A percentile compares a stretch with the other conserved stretches of the same genome.
Conservation (phyloP, 2,888 invertebrate genomes). For the Cosmia trapezina region DNA sequence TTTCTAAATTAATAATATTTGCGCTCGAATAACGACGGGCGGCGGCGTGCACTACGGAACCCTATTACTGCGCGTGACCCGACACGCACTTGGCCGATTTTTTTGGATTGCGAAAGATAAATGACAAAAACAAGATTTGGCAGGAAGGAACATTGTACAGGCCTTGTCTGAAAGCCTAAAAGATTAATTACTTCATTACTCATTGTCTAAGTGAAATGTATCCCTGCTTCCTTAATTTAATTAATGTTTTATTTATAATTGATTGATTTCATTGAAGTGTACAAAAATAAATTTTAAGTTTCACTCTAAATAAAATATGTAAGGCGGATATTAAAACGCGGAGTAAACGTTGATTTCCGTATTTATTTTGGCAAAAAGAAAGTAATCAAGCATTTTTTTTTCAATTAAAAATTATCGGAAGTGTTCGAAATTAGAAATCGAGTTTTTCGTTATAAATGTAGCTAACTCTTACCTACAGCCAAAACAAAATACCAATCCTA, state of each 20-base stretch:
- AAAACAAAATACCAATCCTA: background rate
- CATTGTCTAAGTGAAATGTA: background rate
- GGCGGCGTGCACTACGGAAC: too few relatives aligned
- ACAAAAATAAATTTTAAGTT: background rate
- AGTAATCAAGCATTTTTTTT: constrained; percentile 8
- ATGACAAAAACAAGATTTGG: too few relatives aligned
- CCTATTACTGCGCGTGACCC: too few relatives aligned
- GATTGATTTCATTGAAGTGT: background rate
- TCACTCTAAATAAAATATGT: constrained; percentile 1
- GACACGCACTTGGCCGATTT: too few relatives aligned
- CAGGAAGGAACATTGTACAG: too few relatives aligned
- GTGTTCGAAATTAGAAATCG: background rate
- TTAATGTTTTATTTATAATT: background rate
- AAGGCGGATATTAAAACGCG: background rate
- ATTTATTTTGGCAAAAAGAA: constrained; percentile 11
- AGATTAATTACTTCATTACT: too few relatives aligned
- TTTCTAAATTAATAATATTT: too few relatives aligned
- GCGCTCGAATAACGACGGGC: too few relatives aligned
- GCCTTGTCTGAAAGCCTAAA: too few relatives aligned
- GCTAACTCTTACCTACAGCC: background rate
- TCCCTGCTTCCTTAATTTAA: background rate
- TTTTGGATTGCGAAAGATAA: too few relatives aligned
- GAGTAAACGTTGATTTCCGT: background rate
- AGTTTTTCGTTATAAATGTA: background rate
- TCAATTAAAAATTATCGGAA: background rate